Conservation (phyloP, 2,797 vertebrate genomes). For the Enteromius afrohamiltoni region DNA sequence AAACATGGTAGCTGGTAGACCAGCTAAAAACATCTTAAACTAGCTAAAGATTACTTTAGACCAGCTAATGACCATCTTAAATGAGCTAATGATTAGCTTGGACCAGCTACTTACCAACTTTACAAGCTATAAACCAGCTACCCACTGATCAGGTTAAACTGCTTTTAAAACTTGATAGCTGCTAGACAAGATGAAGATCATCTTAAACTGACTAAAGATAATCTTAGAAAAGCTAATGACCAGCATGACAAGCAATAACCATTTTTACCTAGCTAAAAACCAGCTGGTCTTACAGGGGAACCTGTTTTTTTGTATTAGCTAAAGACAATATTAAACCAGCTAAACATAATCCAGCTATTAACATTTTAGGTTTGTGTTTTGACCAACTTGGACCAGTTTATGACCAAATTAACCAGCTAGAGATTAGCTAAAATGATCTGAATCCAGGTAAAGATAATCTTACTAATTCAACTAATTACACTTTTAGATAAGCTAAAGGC, state of each 20-base stretch:
- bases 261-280: not conserved
- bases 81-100: not conserved
- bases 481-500: not conserved
- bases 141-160: not conserved
- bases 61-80: not conserved
- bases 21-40: not conserved
- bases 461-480: too few relatives aligned
- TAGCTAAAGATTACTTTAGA: not conserved
- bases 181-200: not conserved
- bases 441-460: not conserved
- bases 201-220: not conserved
- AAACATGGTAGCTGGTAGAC: not conserved
- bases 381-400: not conserved
- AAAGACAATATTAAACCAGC: not conserved
- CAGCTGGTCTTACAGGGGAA: not conserved
- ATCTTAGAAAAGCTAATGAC: not conserved
- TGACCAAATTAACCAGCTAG: not conserved
- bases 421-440: not conserved
- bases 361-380: not conserved
- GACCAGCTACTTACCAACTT: not conserved
- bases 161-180: not conserved
- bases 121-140: not conserved
- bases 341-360: not conserved
- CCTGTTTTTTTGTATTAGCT: not conserved
- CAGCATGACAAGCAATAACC: not conserved